These are phyloP conservation scores for Bombyx huttoni DNA, from an alignment of 2,888 invertebrate genomes.

Conservation along the genomic window DNA sequence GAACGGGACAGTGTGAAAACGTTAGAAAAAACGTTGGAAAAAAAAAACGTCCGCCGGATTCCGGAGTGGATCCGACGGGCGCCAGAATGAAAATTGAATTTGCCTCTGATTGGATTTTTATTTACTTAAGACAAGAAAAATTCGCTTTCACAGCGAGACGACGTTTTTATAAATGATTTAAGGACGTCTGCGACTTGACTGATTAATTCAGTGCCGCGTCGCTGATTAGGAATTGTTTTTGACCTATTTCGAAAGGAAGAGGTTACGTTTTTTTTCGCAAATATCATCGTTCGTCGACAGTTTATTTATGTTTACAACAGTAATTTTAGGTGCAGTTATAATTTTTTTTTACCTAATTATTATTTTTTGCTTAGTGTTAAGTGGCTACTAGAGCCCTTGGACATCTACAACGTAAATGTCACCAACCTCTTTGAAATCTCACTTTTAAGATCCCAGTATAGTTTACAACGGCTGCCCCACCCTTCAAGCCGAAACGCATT, in stretches of 20 bases:
- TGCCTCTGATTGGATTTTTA: slow-evolving; percentile 71
- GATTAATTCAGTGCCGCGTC: slow-evolving; percentile 25
- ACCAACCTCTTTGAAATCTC: too few relatives aligned
- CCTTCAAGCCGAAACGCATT: too few relatives aligned
- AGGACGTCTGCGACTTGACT: slow-evolving; percentile 26
- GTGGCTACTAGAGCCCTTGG: too few relatives aligned
- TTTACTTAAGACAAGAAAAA: slow-evolving; percentile 73
- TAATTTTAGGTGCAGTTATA: too few relatives aligned
- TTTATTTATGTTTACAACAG: too few relatives aligned
- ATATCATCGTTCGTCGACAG: too few relatives aligned
- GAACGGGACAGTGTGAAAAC: slow-evolving; percentile 52
- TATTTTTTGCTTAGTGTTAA: too few relatives aligned
- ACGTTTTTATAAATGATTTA: slow-evolving; percentile 67
- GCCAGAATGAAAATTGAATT: slow-evolving; percentile 71
- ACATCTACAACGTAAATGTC: too few relatives aligned
- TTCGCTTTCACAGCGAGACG: slow-evolving; percentile 30
- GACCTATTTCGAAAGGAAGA: background rate
- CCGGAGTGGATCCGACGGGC: slow-evolving; percentile 53
- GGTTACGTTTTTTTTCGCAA: too few relatives aligned
- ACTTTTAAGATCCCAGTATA: too few relatives aligned
- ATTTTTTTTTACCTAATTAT: too few relatives aligned
- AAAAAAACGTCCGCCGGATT: slow-evolving; percentile 43
- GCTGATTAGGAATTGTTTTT: background rate
- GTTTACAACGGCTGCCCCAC: too few relatives aligned
- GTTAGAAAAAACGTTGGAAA: slow-evolving; percentile 27